phyloP scores from a whole-genome alignment of 2,113 vertebrate species.

The Phaethornis superciliosus region DNA sequence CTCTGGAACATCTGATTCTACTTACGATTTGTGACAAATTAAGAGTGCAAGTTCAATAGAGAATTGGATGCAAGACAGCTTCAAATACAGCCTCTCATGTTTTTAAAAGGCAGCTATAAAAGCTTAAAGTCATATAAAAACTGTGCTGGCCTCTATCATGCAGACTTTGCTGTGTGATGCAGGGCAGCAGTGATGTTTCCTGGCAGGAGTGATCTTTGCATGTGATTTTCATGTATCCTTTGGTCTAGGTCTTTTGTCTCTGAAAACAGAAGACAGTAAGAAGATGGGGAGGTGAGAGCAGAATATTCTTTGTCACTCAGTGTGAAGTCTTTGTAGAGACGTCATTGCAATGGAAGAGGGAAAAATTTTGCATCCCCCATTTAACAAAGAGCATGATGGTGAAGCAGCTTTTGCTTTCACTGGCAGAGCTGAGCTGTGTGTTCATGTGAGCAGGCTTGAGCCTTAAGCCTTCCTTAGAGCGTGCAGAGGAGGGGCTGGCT shows the following conservation, averaged over 20 bases:
- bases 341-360: not conserved
- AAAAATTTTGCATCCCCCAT: not conserved
- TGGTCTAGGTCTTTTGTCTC: not conserved
- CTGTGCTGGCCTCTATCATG: not conserved
- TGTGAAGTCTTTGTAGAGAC: not conserved
- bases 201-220: not conserved
- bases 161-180: not conserved
- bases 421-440: not conserved
- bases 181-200: not conserved
- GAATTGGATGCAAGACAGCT: not conserved
- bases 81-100: not conserved
- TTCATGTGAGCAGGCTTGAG: not conserved
- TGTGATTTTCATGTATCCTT: not conserved
- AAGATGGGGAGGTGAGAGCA: not conserved
- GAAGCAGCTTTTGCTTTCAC: not conserved
- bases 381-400: not conserved
- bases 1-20: slow-evolving; percentile 24
- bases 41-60: not conserved
- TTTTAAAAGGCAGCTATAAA: not conserved
- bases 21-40: slow-evolving; percentile 23
- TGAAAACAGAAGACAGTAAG: not conserved
- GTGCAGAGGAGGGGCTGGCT: not conserved
- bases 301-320: not conserved
- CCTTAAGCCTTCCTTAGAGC: not conserved
- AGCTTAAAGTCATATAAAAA: not conserved